phyloP scores from a whole-genome alignment of 2,113 vertebrate genomes.

The Oostethus manadensis region DNA sequence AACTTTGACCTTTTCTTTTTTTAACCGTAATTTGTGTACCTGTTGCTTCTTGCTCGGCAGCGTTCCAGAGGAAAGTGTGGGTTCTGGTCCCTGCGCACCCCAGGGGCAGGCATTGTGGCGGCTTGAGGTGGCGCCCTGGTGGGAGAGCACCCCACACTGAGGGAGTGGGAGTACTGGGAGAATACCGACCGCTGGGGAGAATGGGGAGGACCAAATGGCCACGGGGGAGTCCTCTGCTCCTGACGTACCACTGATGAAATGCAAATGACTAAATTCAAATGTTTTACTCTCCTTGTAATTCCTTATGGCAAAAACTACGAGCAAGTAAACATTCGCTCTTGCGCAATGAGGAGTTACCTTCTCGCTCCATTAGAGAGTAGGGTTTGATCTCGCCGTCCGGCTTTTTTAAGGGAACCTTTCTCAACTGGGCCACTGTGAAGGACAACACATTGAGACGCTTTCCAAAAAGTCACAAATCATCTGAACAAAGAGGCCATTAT shows the following conservation, averaged over 20 bases:
- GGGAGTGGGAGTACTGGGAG: constrained; percentile 62
- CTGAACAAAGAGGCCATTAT: too few species aligned
- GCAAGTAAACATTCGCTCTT: background rate
- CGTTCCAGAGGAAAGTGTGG: constrained; percentile 50
- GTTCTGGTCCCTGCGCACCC: constrained; percentile 39
- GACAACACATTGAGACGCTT: constrained; percentile 15
- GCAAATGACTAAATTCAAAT: too few species aligned
- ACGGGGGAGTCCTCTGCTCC: constrained; percentile 75
- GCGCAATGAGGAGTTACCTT: constrained; percentile 67
- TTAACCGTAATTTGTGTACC: too few species aligned
- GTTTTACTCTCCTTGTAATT: background rate
- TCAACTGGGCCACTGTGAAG: constrained; percentile 60
- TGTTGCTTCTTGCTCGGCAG: constrained; percentile 65
- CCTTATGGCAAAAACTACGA: background rate
- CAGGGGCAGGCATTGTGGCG: constrained; percentile 23
- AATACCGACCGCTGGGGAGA: constrained; percentile 66
- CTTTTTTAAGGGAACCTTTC: constrained; percentile 78
- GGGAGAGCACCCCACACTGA: constrained; percentile 63
- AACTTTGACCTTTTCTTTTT: too few species aligned
- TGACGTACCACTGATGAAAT: constrained; percentile 73
- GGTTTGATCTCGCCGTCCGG: constrained; percentile 86
- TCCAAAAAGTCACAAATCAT: too few species aligned
- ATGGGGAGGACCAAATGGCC: constrained; percentile 73
- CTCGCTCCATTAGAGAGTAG: constrained; percentile 83
- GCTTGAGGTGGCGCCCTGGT: constrained; percentile 44